A percentile compares a stretch with the other conserved stretches of the same genome.
These are phyloP conservation scores for Parnassius glacialis DNA, from an alignment of 2,888 invertebrate species.

Conservation along the genomic window DNA sequence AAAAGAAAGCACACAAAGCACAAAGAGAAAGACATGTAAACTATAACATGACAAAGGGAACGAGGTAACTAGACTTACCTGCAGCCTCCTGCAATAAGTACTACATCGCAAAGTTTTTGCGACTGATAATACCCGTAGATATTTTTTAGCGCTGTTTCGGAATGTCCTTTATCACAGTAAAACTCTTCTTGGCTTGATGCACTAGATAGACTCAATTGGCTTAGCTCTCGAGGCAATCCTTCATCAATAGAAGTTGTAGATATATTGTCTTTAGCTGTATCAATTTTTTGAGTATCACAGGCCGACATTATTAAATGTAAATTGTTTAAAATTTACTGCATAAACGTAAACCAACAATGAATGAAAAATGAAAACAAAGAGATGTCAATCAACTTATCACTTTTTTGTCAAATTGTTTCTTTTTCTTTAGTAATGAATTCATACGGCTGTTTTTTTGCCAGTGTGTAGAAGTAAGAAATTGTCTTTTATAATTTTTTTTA, in stretches of 20 bases:
- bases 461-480: too few relatives aligned
- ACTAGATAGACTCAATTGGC: constrained; percentile 84
- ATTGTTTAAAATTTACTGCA: constrained; percentile 26
- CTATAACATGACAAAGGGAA: constrained; percentile 7
- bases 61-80: constrained; percentile 60
- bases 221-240: constrained; percentile 84
- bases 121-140: constrained; percentile 91
- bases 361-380: constrained; percentile 49
- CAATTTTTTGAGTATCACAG: constrained; percentile 65
- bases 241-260: constrained; percentile 78
- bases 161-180: constrained; percentile 88
- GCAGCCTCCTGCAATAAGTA: constrained; percentile 89
- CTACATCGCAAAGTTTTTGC: constrained; percentile 93
- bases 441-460: too few relatives aligned
- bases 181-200: constrained; percentile 88
- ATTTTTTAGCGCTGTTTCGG: constrained; percentile 89
- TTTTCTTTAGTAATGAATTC: too few relatives aligned
- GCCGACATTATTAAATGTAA: constrained; percentile 56
- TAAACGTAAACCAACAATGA: constrained; percentile 38
- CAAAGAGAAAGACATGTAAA: constrained; percentile 1
- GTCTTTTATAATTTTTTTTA: too few relatives aligned
- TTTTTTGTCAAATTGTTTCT: too few relatives aligned
- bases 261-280: constrained; percentile 68
- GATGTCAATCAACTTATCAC: constrained; percentile 28
- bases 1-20: constrained; percentile 17